phyloP scores from a whole-genome alignment of 1,140 invertebrate genomes.

The Muscidifurax raptorellus region DNA sequence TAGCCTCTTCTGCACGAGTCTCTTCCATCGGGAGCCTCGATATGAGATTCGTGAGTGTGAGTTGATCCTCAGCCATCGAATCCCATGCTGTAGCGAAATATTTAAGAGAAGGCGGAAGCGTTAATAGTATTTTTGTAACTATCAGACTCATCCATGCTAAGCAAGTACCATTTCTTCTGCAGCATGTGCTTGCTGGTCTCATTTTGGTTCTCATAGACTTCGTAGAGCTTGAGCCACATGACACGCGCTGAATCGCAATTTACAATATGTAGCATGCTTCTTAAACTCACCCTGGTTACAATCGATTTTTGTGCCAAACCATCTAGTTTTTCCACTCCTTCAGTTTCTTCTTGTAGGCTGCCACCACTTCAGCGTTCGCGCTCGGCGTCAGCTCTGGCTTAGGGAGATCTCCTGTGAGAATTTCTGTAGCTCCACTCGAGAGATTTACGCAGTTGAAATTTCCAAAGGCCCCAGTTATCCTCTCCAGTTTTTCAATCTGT shows the following conservation, averaged over 20 bases:
- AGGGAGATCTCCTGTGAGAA: too few species aligned
- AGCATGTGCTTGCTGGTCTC: background rate
- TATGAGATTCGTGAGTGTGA: constrained; percentile 60
- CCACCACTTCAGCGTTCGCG: too few species aligned
- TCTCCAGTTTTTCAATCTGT: too few species aligned
- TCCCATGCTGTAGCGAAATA: constrained; percentile 70
- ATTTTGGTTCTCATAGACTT: background rate
- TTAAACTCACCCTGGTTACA: constrained; percentile 54
- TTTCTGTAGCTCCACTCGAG: too few species aligned
- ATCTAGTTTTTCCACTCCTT: constrained; percentile 28
- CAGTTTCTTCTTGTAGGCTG: background rate
- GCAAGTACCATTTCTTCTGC: constrained; percentile 56
- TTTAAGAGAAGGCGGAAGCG: constrained; percentile 57
- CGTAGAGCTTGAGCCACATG: constrained; percentile 56
- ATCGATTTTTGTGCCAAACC: constrained; percentile 59
- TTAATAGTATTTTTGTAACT: constrained; percentile 65
- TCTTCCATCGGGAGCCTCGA: constrained; percentile 61
- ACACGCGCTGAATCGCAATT: constrained; percentile 59
- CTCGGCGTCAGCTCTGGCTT: too few species aligned
- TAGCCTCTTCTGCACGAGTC: background rate
- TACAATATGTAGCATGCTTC: constrained; percentile 61
- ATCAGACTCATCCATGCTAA: constrained; percentile 53
- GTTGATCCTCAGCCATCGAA: constrained; percentile 52
- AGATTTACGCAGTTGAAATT: too few species aligned
- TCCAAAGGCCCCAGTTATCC: too few species aligned